These are phyloP conservation scores for Orientallactaga sibirica DNA, from an alignment of 2,797 vertebrate genomes.

Conservation along the genomic window DNA sequence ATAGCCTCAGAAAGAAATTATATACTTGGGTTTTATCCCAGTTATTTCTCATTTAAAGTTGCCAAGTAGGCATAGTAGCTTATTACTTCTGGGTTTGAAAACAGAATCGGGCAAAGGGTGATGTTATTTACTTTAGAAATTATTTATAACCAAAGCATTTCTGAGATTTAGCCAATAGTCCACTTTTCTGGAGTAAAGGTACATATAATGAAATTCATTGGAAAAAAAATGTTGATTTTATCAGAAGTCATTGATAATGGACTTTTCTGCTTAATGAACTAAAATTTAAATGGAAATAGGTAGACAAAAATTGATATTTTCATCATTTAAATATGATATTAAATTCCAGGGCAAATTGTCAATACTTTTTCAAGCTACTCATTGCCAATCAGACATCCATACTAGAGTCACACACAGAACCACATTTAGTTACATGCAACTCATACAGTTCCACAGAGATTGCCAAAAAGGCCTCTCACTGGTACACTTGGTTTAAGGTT, in stretches of 20 bases:
- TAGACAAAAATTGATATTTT: background rate
- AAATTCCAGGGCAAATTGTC: background rate
- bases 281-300: constrained; percentile 37
- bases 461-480: background rate
- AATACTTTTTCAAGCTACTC: background rate
- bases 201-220: constrained; percentile 3
- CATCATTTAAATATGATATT: background rate
- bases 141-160: constrained; percentile 40
- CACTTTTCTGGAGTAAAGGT: constrained; percentile 16
- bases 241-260: constrained; percentile 1
- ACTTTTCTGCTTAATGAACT: constrained; percentile 40
- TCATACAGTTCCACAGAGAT: background rate
- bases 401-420: background rate
- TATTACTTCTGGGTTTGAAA: background rate
- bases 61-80: background rate
- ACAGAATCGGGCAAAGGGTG: constrained; percentile 21
- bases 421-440: background rate
- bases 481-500: background rate
- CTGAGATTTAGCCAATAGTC: background rate
- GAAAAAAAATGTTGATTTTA: background rate
- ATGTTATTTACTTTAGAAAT: constrained; percentile 41
- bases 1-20: background rate
- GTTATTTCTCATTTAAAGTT: constrained; percentile 52
- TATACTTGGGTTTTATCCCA: background rate
- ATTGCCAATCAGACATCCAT: background rate